Percentiles rank a stretch among this genome's conserved stretches.
Evolutionary conservation across 2,888 invertebrate species (phyloP).

Genomic region (Disparrhopalites patrizii): DNA sequence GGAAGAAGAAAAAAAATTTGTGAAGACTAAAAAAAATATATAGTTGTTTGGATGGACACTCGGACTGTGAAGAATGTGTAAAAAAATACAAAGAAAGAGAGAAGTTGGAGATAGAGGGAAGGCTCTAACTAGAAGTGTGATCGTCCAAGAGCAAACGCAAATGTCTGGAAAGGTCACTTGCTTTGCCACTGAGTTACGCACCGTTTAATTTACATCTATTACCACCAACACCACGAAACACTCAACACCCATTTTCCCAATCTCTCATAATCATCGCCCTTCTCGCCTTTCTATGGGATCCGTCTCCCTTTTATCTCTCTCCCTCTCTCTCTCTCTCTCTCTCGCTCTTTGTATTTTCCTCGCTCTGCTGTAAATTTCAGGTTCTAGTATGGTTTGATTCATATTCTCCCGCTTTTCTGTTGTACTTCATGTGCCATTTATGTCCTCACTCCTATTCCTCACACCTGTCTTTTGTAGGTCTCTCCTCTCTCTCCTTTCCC

Average conservation of each 20-base stretch:
- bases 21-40: slow-evolving; percentile 6
- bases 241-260: slow-evolving; percentile 6
- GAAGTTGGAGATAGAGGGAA: not conserved
- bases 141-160: slow-evolving; percentile 45
- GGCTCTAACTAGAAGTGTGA: slow-evolving; percentile 42
- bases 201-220: slow-evolving; percentile 48
- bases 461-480: no score
- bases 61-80: no score
- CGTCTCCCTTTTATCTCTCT: not conserved
- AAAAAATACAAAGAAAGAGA: not conserved
- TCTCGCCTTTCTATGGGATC: no score
- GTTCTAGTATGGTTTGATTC: no score
- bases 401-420: not conserved
- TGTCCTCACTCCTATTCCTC: no score
- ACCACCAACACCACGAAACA: slow-evolving; percentile 30
- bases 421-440: no score
- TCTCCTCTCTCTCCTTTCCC: not conserved
- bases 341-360: not conserved
- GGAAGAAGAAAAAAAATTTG: slow-evolving; percentile 2
- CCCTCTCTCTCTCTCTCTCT: not conserved
- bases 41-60: not conserved
- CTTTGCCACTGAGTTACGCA: slow-evolving; percentile 48
- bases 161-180: slow-evolving; percentile 37
- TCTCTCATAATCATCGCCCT: no score
- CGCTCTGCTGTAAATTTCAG: no score